Percentiles rank a stretch among this genome's conserved stretches.
Evolutionary conservation across 2,113 vertebrate genomes (phyloP).

Genomic region (Saccopteryx leptura): DNA sequence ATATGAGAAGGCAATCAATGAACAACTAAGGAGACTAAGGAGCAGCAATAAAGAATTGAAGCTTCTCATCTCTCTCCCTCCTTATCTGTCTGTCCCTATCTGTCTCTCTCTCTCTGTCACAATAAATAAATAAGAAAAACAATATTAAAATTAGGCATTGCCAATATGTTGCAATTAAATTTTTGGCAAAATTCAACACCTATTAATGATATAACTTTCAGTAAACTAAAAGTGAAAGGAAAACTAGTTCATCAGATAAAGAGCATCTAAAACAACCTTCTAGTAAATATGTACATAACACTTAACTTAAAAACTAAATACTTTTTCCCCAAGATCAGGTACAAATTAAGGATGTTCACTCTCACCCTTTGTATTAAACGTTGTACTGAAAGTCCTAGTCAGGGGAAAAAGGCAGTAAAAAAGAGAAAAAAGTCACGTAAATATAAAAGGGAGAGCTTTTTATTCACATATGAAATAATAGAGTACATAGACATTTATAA

Average conservation of each 20-base stretch:
- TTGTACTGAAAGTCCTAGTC: background rate
- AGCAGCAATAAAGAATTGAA: no score
- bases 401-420: background rate
- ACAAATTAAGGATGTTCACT: background rate
- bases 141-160: background rate
- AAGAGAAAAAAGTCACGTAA: background rate
- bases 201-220: background rate
- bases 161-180: background rate
- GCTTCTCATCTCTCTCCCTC: no score
- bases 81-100: no score
- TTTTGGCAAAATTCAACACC: background rate
- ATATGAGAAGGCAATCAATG: no score
- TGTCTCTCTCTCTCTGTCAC: no score
- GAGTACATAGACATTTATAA: background rate
- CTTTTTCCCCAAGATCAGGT: background rate
- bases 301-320: background rate
- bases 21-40: no score
- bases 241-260: slow-evolving; percentile 32
- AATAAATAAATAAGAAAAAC: background rate
- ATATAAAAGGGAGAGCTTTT: background rate
- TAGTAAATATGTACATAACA: background rate
- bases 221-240: background rate
- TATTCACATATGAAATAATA: background rate
- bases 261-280: background rate
- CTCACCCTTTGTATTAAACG: background rate